phyloP scores from a whole-genome alignment of 1,140 invertebrate species.

The Zaprionus ghesquierei region DNA sequence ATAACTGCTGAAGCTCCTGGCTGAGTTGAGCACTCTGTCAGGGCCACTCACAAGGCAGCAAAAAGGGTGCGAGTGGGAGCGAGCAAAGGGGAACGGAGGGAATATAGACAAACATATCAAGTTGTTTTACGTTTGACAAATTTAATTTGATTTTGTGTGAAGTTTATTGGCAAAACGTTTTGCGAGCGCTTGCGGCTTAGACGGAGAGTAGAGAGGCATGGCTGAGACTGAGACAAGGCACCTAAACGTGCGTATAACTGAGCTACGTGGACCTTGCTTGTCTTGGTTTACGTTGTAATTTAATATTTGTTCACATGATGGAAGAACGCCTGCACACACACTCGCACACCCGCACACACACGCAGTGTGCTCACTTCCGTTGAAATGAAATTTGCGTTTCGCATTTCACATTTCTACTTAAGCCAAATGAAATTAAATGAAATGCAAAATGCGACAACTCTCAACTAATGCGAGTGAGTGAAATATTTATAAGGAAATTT shows the following conservation, averaged over 20 bases:
- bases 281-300: slow-evolving; percentile 31
- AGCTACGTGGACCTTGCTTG: slow-evolving; percentile 19
- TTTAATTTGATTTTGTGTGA: slow-evolving; percentile 82
- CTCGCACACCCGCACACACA: not conserved
- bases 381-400: slow-evolving; percentile 48
- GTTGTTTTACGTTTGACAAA: slow-evolving; percentile 79
- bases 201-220: not conserved
- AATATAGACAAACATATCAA: slow-evolving; percentile 65
- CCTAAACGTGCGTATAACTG: slow-evolving; percentile 52
- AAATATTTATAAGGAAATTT: slow-evolving; percentile 35
- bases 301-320: slow-evolving; percentile 30
- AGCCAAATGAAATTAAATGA: slow-evolving; percentile 62
- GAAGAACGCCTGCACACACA: not conserved
- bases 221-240: slow-evolving; percentile 12
- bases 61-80: not conserved
- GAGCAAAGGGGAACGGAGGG: not conserved
- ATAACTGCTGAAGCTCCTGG: slow-evolving; percentile 37
- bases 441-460: slow-evolving; percentile 26
- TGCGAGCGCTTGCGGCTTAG: slow-evolving; percentile 18
- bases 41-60: slow-evolving; percentile 21
- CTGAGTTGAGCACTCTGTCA: slow-evolving; percentile 21
- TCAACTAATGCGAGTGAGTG: slow-evolving; percentile 32
- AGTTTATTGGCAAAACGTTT: slow-evolving; percentile 81
- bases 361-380: slow-evolving; percentile 10
- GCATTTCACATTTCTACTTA: slow-evolving; percentile 44